Conservation (phyloP, 2,888 invertebrate genomes). For the Napeogenes inachia region DNA sequence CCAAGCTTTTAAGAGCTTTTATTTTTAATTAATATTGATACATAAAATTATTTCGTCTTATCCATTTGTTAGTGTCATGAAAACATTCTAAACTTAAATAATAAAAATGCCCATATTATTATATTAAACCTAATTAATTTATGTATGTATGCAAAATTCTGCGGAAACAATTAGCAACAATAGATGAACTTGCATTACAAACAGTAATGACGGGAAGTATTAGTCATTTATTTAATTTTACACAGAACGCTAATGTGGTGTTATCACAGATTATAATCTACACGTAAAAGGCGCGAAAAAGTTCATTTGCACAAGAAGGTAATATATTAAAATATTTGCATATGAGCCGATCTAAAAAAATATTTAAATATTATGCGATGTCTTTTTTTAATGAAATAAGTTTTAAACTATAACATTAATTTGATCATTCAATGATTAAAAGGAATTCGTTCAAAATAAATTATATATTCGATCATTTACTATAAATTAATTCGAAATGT, state of each 20-base stretch:
- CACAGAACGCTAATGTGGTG: constrained; percentile 28
- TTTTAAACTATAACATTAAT: no score
- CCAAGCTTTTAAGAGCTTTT: background rate
- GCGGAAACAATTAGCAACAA: constrained; percentile 33
- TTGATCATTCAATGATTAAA: no score
- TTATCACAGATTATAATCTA: constrained; percentile 34
- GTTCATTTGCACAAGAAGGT: constrained; percentile 21
- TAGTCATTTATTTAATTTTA: constrained; percentile 39
- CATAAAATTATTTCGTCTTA: background rate
- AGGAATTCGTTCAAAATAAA: no score
- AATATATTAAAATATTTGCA: constrained; percentile 19
- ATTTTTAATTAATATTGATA: background rate
- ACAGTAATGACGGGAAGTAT: constrained; percentile 36
- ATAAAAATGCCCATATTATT: background rate
- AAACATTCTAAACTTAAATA: background rate
- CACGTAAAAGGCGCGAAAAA: constrained; percentile 30
- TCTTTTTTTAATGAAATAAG: no score
- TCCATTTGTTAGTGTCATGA: no score
- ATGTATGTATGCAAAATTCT: constrained; percentile 20
- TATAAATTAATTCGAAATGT: no score
- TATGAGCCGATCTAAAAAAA: constrained; percentile 12
- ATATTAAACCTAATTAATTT: constrained; percentile 21
- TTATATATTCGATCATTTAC: no score
- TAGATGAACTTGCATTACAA: constrained; percentile 32
- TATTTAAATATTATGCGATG: background rate